Conservation (phyloP, 1,140 invertebrate species). For the Hirudo medicinalis region DNA sequence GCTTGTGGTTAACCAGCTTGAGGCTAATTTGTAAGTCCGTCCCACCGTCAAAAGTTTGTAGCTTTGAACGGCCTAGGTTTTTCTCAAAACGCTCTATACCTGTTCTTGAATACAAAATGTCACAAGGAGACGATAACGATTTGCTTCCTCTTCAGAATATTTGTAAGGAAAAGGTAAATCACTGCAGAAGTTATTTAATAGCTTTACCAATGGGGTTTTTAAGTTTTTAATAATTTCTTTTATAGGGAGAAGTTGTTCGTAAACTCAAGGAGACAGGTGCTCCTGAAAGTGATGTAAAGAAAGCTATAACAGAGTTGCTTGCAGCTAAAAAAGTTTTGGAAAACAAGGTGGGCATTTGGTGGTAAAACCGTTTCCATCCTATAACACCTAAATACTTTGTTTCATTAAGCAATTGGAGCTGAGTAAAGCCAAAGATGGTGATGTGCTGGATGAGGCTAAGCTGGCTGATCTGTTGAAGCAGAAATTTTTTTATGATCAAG, state of each 20-base stretch:
- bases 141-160: conserved; percentile 2
- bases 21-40: no score
- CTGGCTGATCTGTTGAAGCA: conserved; percentile 95
- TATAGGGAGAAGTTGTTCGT: conserved; percentile 70
- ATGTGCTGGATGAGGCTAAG: conserved; percentile 70
- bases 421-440: conserved; percentile 46
- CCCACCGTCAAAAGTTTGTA: no score
- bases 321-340: conserved; percentile 76
- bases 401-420: conserved; percentile 58
- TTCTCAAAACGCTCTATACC: no score
- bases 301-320: conserved; percentile 83
- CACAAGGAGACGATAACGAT: not conserved
- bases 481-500: conserved; percentile 94
- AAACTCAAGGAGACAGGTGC: conserved; percentile 71
- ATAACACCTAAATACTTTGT: conserved; percentile 10
- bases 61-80: no score
- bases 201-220: not conserved
- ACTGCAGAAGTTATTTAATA: not conserved
- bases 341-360: conserved; percentile 53
- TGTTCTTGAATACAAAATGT: no score
- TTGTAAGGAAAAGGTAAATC: not conserved
- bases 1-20: no score
- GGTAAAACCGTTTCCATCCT: not conserved
- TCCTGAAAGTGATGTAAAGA: conserved; percentile 77
- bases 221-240: not conserved